A percentile compares a stretch with the other conserved stretches of the same genome.
These are phyloP conservation scores for Amphipoea lucens DNA, from an alignment of 2,888 invertebrate genomes.

Conservation along the genomic window DNA sequence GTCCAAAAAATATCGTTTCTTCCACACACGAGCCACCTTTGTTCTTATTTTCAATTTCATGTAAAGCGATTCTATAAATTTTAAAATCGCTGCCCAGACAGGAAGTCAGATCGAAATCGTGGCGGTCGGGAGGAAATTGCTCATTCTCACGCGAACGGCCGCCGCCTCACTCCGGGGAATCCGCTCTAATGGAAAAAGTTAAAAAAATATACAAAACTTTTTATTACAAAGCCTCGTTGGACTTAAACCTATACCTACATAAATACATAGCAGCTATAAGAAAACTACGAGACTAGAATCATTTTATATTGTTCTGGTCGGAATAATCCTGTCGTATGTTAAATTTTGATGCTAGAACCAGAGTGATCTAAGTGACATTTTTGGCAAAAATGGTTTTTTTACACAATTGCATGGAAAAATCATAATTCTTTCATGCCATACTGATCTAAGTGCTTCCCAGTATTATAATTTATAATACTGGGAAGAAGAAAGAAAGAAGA, in stretches of 20 bases:
- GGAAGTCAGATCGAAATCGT: slow-evolving; percentile 90
- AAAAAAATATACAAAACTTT: slow-evolving; percentile 87
- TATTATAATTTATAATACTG: no score
- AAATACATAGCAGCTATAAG: slow-evolving; percentile 62
- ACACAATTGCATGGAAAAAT: no score
- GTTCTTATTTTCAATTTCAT: slow-evolving; percentile 87
- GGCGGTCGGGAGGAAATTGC: slow-evolving; percentile 88
- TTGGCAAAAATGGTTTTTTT: no score
- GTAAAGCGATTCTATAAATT: slow-evolving; percentile 88
- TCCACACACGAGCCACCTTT: slow-evolving; percentile 69
- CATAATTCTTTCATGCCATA: no score
- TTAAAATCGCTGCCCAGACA: slow-evolving; percentile 89
- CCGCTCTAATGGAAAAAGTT: slow-evolving; percentile 89
- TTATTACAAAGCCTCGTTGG: slow-evolving; percentile 81
- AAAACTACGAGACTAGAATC: slow-evolving; percentile 54
- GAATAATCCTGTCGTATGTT: not conserved
- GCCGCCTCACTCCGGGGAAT: slow-evolving; percentile 82
- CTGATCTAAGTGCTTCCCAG: no score
- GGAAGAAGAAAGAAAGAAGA: no score
- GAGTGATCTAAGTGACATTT: no score
- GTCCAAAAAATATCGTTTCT: slow-evolving; percentile 65
- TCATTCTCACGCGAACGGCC: slow-evolving; percentile 89
- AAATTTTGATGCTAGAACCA: no score
- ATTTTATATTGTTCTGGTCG: not conserved
- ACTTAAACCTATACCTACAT: slow-evolving; percentile 65